Base-by-base conservation (phyloP, 2,113 vertebrate species). In the Sinocyclocheilus anshuiensis region DNA sequence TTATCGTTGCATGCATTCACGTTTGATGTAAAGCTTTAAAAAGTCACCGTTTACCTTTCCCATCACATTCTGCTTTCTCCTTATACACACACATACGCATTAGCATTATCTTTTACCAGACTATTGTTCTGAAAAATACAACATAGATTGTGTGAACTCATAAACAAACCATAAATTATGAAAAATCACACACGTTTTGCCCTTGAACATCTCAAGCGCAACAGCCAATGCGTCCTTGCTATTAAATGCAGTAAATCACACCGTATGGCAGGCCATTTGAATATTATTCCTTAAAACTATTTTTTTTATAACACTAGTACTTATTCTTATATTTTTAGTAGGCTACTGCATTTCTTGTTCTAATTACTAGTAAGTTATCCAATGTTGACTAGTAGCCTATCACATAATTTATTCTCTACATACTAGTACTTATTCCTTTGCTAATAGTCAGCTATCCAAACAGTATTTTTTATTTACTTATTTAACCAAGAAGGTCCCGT, bases 121-220 rank as follows among this genome's bases (percentile, higher is more conserved):
- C 42, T 76, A 76, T 75, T 24, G 6, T 76, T 76, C 42, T 50
- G 2, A 76, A 6, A 48, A 50, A 76, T 24, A 11, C 72, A 8
- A 42, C 42, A 26, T 57, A 53, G 24, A 55, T 55, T 53, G 15
- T 78, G 36, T 57, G 8, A 10, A 57, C 76, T 71, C 26, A 55
- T 83, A 36, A 71, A 83, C 45, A 83, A 71, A 83, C 48, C 48
- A 33, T 83, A 55, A 83, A 55, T 71, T n/a, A 71, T 16, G 10
- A 55, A 55, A 57, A 24, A 84, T 55, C 7, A 22, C 26, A 53
- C 65, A 83, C 57, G 33, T 87, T 87, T 63, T 85, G 83, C 77
- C 87, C 86, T 87, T 87, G 82, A 84, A 84, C 83, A 81, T 81
- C 76, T 75, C 81, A 63, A 75, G 67, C 29, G 80, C 78, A 80